Conservation (phyloP, 1,140 invertebrate genomes). For the Dermatophagoides farinae region DNA sequence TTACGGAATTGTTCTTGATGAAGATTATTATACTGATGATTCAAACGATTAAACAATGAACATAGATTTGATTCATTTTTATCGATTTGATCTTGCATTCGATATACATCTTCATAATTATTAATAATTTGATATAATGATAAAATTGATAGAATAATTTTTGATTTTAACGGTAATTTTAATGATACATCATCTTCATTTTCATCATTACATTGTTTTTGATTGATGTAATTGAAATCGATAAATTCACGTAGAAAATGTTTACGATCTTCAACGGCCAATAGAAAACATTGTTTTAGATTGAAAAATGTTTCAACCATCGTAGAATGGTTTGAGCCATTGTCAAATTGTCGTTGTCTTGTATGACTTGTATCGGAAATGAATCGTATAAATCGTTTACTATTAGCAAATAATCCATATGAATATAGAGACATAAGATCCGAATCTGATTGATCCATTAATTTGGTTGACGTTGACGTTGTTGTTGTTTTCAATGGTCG, state of each 20-base stretch:
- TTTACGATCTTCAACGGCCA: conserved; percentile 1
- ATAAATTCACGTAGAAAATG: background rate
- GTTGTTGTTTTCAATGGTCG: no score
- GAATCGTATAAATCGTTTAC: no score
- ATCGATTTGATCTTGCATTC: background rate
- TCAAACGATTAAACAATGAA: background rate
- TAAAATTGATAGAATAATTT: background rate
- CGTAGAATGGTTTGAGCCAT: background rate
- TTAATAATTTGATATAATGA: background rate
- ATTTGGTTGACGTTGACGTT: no score
- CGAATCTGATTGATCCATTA: no score
- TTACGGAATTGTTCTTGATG: background rate
- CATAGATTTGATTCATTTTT: background rate
- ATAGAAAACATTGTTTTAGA: conserved; percentile 4
- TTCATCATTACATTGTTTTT: background rate
- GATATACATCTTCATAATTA: background rate
- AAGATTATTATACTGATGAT: background rate
- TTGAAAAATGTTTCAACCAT: background rate
- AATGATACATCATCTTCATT: no score
- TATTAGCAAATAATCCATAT: background rate
- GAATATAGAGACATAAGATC: background rate
- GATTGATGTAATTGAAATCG: background rate
- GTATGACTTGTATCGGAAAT: background rate
- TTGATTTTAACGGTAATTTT: background rate
- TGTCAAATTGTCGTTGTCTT: background rate